Evolutionary conservation across 2,888 invertebrate genomes (phyloP).

Genomic region (Bimastos eiseni): DNA sequence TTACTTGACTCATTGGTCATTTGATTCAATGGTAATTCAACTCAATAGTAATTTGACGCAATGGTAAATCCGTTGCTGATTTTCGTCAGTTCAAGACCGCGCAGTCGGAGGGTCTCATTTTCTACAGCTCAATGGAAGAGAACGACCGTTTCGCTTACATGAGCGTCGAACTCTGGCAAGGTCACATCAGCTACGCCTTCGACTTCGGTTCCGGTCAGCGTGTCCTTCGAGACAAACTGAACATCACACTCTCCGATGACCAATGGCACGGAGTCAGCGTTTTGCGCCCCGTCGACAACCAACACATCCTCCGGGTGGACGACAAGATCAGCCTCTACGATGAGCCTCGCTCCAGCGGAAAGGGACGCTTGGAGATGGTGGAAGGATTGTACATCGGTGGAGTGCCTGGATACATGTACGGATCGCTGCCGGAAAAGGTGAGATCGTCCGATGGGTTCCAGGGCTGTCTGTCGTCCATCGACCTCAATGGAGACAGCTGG

Average conservation of each 20-base stretch:
- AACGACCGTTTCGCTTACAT: slow-evolving; percentile 89
- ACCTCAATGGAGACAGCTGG: slow-evolving; percentile 77
- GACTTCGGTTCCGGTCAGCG: slow-evolving; percentile 89
- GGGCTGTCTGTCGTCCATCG: slow-evolving; percentile 89
- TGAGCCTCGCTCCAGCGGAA: slow-evolving; percentile 47
- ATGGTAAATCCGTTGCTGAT: background rate
- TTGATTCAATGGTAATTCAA: no score
- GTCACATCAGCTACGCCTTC: slow-evolving; percentile 87
- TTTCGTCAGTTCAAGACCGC: slow-evolving; percentile 67
- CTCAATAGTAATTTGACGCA: no score
- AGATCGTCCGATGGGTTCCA: slow-evolving; percentile 84
- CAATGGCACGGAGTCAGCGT: slow-evolving; percentile 93
- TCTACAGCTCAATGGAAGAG: slow-evolving; percentile 62
- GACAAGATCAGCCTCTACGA: slow-evolving; percentile 64
- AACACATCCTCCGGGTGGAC: slow-evolving; percentile 87
- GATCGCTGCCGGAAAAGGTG: slow-evolving; percentile 73
- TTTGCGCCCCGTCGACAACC: slow-evolving; percentile 79
- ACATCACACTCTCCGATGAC: slow-evolving; percentile 85
- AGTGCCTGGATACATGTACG: slow-evolving; percentile 40
- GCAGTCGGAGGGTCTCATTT: slow-evolving; percentile 32
- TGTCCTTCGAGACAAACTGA: slow-evolving; percentile 68
- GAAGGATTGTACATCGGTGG: slow-evolving; percentile 82
- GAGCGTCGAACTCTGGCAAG: slow-evolving; percentile 85
- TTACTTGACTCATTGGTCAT: no score
- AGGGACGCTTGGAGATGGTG: slow-evolving; percentile 70